phyloP scores from a whole-genome alignment of 2,113 vertebrate genomes.

The Chaetodon auriga region DNA sequence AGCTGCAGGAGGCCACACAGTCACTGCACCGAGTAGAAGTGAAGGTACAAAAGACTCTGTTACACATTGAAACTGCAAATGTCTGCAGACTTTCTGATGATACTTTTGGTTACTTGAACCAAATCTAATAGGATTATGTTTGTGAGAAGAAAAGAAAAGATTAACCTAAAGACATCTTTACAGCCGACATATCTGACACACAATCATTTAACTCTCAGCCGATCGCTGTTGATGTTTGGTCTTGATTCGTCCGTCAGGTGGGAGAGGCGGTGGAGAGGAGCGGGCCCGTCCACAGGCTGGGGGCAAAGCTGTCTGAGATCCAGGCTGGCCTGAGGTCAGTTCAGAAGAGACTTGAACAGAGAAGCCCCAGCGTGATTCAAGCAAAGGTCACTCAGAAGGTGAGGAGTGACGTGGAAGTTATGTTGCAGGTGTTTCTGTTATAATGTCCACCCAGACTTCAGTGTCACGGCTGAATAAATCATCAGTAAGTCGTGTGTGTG shows the following conservation, averaged over 20 bases:
- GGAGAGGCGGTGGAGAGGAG: conserved; percentile 84
- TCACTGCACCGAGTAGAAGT: conserved; percentile 86
- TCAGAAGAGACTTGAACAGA: conserved; percentile 87
- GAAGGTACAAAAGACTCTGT: conserved; percentile 84
- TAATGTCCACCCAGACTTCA: not conserved
- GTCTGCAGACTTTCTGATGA: not conserved
- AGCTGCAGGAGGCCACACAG: conserved; percentile 86
- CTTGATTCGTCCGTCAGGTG: conserved; percentile 78
- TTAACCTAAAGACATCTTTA: too few relatives aligned
- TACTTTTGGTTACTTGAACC: not conserved
- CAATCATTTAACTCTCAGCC: too few relatives aligned
- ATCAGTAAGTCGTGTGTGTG: not conserved
- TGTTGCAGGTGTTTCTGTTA: not conserved
- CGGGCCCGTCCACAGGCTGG: conserved; percentile 85
- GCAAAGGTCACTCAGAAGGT: conserved; percentile 94
- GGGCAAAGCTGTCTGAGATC: conserved; percentile 87
- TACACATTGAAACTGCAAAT: not conserved
- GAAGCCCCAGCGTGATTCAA: conserved; percentile 83
- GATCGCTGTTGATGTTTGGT: not conserved
- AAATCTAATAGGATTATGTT: not conserved
- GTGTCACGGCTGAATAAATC: not conserved
- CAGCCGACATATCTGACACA: too few relatives aligned
- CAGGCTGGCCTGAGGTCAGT: conserved; percentile 87
- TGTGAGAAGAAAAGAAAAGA: too few relatives aligned
- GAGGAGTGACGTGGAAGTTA: conserved; percentile 7